Evolutionary conservation across 1,140 invertebrate species (phyloP).

Genomic region (Hydropsyche tenuis): DNA sequence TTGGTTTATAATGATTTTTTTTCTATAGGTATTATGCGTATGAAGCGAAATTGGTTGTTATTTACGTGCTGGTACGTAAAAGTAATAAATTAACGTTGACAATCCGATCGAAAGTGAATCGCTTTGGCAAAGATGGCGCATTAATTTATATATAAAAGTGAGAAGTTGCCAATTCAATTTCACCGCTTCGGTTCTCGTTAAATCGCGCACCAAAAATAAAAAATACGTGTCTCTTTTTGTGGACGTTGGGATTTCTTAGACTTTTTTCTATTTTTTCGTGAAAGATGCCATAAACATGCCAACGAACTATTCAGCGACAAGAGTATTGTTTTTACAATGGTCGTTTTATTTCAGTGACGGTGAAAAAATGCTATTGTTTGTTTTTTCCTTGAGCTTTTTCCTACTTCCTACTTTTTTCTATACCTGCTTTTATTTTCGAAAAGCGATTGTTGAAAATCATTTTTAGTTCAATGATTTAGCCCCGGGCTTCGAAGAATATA

Average conservation of each 20-base stretch:
- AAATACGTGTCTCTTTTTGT: background rate
- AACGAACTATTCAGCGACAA: constrained; percentile 20
- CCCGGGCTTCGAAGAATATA: background rate
- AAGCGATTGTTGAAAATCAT: constrained; percentile 10
- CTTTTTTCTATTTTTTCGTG: background rate
- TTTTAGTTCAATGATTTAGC: constrained; percentile 13
- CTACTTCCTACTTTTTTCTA: constrained; percentile 17
- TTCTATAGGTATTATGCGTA: too few relatives aligned
- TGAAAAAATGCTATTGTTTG: constrained; percentile 6
- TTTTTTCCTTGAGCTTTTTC: constrained; percentile 16
- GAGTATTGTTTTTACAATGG: constrained; percentile 26
- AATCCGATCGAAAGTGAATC: constrained; percentile 32
- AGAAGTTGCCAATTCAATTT: constrained; percentile 35
- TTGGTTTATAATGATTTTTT: too few relatives aligned
- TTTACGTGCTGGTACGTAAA: background rate
- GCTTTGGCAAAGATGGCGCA: constrained; percentile 26
- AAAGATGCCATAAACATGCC: constrained; percentile 26
- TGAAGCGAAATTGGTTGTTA: too few relatives aligned
- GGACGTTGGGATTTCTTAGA: background rate
- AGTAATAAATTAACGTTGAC: background rate
- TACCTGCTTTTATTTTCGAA: background rate
- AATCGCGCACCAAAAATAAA: background rate
- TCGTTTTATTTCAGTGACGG: background rate
- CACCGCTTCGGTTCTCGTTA: background rate
- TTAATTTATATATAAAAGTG: constrained; percentile 30